Conservation (phyloP, 2,888 invertebrate species). For the Folsomia manolachei region DNA sequence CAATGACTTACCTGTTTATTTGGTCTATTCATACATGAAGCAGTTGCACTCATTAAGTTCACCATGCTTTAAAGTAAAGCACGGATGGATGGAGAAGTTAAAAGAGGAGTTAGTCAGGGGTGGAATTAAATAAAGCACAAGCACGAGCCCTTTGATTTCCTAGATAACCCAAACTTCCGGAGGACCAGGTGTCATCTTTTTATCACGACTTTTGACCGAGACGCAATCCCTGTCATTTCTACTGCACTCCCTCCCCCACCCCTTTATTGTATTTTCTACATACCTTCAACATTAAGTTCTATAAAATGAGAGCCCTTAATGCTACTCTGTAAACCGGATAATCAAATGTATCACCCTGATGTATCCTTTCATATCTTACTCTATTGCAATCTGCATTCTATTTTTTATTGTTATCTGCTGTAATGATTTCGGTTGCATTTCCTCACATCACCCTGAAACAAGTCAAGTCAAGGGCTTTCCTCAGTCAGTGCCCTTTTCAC, state of each 20-base stretch:
- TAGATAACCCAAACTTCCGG: constrained; percentile 50
- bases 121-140: constrained; percentile 38
- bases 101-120: constrained; percentile 14
- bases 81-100: constrained; percentile 11
- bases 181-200: constrained; percentile 52
- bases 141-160: constrained; percentile 47
- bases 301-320: background rate
- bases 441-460: background rate
- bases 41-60: background rate
- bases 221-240: constrained; percentile 38
- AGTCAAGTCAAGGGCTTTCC: background rate
- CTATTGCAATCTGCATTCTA: background rate
- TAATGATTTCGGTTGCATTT: constrained; percentile 17
- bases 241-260: constrained; percentile 4
- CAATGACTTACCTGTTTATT: constrained; percentile 4
- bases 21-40: background rate
- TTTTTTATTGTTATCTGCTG: constrained; percentile 9
- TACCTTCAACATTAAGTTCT: background rate
- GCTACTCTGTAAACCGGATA: no score
- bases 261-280: background rate
- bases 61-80: background rate
- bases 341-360: background rate
- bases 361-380: background rate
- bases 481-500: constrained; percentile 10
- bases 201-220: constrained; percentile 51